A percentile compares a stretch with the other conserved stretches of the same genome.
Conservation (phyloP, 37 sponge, comb jelly and placozoan species). For the Beroe ovata region DNA sequence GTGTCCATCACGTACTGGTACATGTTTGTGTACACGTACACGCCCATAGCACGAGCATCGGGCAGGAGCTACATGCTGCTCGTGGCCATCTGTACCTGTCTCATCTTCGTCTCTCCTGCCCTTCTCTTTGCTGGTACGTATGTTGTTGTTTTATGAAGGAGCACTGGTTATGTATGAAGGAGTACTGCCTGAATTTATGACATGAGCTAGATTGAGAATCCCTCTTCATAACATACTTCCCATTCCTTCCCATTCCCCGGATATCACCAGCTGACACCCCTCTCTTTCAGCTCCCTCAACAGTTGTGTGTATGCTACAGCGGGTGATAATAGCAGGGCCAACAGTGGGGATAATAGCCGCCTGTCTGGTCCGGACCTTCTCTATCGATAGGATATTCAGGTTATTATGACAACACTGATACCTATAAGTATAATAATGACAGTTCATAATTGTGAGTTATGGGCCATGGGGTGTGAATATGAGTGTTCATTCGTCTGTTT, state of each 20-base stretch:
- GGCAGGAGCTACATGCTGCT: slow-evolving; percentile 45
- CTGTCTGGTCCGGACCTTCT: slow-evolving; percentile 59
- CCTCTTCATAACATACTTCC: too few relatives aligned
- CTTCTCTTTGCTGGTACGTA: slow-evolving; percentile 34
- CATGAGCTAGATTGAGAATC: too few relatives aligned
- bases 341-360: slow-evolving; percentile 64
- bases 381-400: slow-evolving; percentile 67
- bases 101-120: slow-evolving; percentile 11
- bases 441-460: too few relatives aligned
- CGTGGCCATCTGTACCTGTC: slow-evolving; percentile 55
- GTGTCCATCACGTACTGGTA: slow-evolving; percentile 59
- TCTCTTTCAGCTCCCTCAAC: background rate
- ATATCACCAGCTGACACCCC: too few relatives aligned
- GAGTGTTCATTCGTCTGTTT: too few relatives aligned
- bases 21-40: slow-evolving; percentile 60
- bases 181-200: too few relatives aligned
- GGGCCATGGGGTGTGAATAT: too few relatives aligned
- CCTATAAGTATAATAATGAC: too few relatives aligned
- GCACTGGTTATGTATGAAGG: too few relatives aligned
- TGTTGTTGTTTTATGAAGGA: background rate
- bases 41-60: slow-evolving; percentile 35
- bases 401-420: too few relatives aligned
- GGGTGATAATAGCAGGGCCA: slow-evolving; percentile 40
- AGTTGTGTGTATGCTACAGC: slow-evolving; percentile 39
- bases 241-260: too few relatives aligned